Base-by-base conservation (phyloP, 2,888 invertebrate species). In the Protophormia terraenovae region DNA sequence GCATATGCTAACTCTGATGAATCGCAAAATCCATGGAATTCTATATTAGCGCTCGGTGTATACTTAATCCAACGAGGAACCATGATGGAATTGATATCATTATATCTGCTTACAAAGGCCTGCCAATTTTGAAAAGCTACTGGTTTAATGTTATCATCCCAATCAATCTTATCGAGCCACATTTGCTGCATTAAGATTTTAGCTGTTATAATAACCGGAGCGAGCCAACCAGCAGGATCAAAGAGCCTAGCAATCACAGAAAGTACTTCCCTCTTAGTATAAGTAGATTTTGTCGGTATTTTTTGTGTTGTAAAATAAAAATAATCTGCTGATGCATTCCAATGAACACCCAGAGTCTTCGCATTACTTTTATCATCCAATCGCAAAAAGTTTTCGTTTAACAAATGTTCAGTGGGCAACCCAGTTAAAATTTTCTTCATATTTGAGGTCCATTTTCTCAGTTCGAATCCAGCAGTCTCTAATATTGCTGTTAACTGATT, bases 1-100 rank as follows among this genome's bases (percentile, higher is more conserved):
- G 64, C 69, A 50, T 79, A 79, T 10, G 79, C 79, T 24, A 47
- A 16, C 27, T 69, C 45, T 7, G 67, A 67, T 1, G 77, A 12
- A 45, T 77, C 77, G 12, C 27, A 58, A 29, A 84, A 79, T 6
- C 69, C 69, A n/a, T 78, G 83, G n/a, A 83, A 47, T 41, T 83
- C 78, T 14, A 53, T 22, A 2, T n/a, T 14, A 2, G 38, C 16
- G 27, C n/a, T 19, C 5, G 22, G 58, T 12, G 19, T 29, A 53
- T 53, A 53, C 6, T 53, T 12, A 22, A 53, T 10, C 53, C 53
- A 53, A 2, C 53, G 53, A 6, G 53, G 24, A 22, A 53, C 24
- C 10, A 8, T 53, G 22, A 53, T 53, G 5, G 22, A 2, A 53
- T 53, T 10, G 7, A 24, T 4, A 24, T 53, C 24, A 10, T 24